These are phyloP conservation scores for Tolmerus cingulatus DNA, from an alignment of 2,888 invertebrate species.

Conservation along the genomic window DNA sequence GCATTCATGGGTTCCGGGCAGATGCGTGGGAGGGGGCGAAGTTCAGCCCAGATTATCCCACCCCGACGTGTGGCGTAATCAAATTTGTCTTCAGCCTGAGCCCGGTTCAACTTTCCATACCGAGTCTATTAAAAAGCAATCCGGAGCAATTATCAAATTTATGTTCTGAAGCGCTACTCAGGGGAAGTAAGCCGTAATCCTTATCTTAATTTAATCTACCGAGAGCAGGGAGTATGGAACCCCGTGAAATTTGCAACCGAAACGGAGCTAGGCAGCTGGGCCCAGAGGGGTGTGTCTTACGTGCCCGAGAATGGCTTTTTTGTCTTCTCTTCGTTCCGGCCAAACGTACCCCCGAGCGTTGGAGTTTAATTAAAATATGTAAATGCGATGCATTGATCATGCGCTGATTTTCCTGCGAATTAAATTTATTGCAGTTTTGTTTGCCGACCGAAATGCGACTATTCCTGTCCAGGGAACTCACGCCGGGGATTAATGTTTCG, in stretches of 20 bases:
- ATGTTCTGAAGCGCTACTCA: neutral
- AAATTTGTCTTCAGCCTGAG: neutral
- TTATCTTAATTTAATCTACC: slow-evolving; percentile 42
- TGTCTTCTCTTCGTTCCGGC: neutral
- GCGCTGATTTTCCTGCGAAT: slow-evolving; percentile 41
- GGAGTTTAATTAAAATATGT: slow-evolving; percentile 41
- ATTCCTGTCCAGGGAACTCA: neutral
- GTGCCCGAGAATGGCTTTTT: neutral
- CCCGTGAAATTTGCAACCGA: slow-evolving; percentile 20
- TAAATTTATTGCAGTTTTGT: slow-evolving; percentile 41
- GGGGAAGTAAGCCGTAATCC: slow-evolving; percentile 30
- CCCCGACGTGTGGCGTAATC: neutral
- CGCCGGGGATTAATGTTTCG: slow-evolving; percentile 33
- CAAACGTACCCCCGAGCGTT: slow-evolving; percentile 25
- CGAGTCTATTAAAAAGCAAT: slow-evolving; percentile 40
- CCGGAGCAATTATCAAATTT: slow-evolving; percentile 34
- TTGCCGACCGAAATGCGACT: slow-evolving; percentile 21
- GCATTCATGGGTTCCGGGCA: neutral
- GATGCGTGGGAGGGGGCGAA: neutral
- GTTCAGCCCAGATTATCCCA: neutral
- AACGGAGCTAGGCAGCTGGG: slow-evolving; percentile 19
- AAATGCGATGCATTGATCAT: slow-evolving; percentile 40
- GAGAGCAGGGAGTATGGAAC: slow-evolving; percentile 2
- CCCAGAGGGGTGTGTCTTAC: slow-evolving; percentile 5
- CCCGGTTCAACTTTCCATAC: neutral